Evolutionary conservation across 2,797 vertebrate genomes (phyloP).

Genomic region (Morelia viridis): DNA sequence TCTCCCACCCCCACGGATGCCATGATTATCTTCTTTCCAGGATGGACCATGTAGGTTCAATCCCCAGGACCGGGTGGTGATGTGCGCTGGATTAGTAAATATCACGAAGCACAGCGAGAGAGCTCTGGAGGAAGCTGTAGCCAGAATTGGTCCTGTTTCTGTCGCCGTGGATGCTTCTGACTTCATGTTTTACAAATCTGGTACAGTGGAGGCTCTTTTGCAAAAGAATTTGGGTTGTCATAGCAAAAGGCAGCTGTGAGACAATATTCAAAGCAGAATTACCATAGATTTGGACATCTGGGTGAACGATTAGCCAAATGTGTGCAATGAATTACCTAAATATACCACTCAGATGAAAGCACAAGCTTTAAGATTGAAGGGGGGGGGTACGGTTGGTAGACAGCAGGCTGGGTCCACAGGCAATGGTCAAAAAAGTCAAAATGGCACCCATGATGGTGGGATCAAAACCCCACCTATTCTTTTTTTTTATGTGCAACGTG

Average conservation of each 20-base stretch:
- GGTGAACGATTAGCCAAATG: not conserved
- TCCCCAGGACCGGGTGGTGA: not conserved
- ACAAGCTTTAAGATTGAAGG: not conserved
- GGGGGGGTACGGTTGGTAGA: not conserved
- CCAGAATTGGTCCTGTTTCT: not conserved
- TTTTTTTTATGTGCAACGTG: too few relatives aligned
- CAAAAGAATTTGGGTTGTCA: not conserved
- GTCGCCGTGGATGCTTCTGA: not conserved
- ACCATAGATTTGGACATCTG: too few relatives aligned
- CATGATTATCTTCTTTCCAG: not conserved
- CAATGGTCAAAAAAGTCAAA: too few relatives aligned
- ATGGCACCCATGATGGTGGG: too few relatives aligned
- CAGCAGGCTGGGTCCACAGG: too few relatives aligned
- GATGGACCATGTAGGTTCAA: not conserved
- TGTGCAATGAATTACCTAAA: not conserved
- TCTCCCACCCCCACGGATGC: too few relatives aligned
- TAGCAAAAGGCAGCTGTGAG: not conserved
- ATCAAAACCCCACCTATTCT: too few relatives aligned
- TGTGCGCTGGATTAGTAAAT: not conserved
- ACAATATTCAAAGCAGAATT: not conserved
- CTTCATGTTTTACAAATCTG: not conserved
- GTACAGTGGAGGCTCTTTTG: not conserved
- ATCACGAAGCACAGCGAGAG: not conserved
- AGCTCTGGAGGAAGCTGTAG: not conserved
- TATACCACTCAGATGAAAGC: not conserved